Conservation (phyloP, 2,113 vertebrate genomes). For the Cyanoliseus patagonus region DNA sequence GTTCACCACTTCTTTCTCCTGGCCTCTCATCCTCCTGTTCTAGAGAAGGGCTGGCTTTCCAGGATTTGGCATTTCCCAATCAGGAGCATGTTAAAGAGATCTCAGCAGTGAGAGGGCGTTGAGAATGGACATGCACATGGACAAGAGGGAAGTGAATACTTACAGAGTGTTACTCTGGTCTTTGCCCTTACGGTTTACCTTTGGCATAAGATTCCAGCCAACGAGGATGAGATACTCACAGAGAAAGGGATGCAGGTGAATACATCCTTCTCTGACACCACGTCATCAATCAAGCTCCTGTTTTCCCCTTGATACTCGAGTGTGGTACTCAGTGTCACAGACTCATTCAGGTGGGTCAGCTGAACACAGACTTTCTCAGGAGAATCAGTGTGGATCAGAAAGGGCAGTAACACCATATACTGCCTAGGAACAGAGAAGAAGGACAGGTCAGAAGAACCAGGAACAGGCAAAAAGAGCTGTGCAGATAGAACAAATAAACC, state of each 20-base stretch:
- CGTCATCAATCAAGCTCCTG: constrained; percentile 50
- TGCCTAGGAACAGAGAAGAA: constrained; percentile 35
- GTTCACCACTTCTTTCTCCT: not conserved
- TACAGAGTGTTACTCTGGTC: not conserved
- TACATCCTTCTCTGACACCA: not conserved
- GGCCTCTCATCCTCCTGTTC: not conserved
- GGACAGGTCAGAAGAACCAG: not conserved
- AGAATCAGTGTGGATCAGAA: not conserved
- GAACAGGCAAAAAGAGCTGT: not conserved
- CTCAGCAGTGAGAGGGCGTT: not conserved
- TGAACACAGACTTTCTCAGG: constrained; percentile 68
- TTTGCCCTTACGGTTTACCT: not conserved
- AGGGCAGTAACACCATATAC: constrained; percentile 63
- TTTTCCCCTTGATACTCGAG: constrained; percentile 47
- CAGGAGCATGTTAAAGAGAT: not conserved
- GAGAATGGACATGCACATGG: not conserved
- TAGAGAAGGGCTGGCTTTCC: not conserved
- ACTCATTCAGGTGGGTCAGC: constrained; percentile 75
- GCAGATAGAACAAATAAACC: not conserved
- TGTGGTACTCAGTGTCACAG: constrained; percentile 48
- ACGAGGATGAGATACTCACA: constrained; percentile 31
- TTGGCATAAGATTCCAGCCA: not conserved
- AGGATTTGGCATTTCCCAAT: not conserved
- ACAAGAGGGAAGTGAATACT: not conserved
- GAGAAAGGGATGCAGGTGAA: constrained; percentile 53